Base-by-base conservation (phyloP, 2,797 vertebrate species). In the Danio choprae region DNA sequence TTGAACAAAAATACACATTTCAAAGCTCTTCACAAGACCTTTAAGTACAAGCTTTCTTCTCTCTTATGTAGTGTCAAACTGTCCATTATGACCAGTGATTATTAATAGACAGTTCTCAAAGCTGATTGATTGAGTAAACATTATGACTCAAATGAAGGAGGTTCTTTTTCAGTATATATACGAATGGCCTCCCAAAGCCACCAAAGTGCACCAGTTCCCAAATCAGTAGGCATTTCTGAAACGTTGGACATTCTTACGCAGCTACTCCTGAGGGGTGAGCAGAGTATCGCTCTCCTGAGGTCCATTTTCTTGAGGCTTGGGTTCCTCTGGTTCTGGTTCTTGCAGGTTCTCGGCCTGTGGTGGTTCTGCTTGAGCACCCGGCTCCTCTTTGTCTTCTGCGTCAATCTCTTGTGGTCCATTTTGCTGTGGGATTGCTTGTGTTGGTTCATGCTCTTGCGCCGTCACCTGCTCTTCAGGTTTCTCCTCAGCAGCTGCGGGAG, bases 261-360 rank as follows among this genome's bases (percentile, higher is more conserved):
- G 44, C 86, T 91, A 92, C 67, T 92, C 88, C 74, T 91, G 84
- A 50, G 89, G 84, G 15, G 85, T 80, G 59, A 88, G 41, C 1
- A 88, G 85, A 41, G 86, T 74, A 4, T 79, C 87, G 9, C 84
- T 89, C 48, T 90, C 89, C 72, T 90, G 82, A n/a, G 81, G 36
- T 64, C 82, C 84, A 7, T 81, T 81, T 62, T 81, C 80, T 60
- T 92, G 88, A 29, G 86, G 85, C 56, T 88, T 83, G 29, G 90
- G 82, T 72, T 89, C 91, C 38, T 72, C 73, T 5, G 22, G 72
- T 72, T 87, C 87, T n/a, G 85, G 84, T 11, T 48, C 55, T 46
- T 84, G 86, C 10, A 38, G 59, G 36, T 84, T 85, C 65, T 84
- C 83, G 68, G 87, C 82, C 20, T 88, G 85, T 0, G 44, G 64